These are phyloP conservation scores for Argyresthia albistria DNA, from an alignment of 2,888 invertebrate genomes.

Conservation along the genomic window DNA sequence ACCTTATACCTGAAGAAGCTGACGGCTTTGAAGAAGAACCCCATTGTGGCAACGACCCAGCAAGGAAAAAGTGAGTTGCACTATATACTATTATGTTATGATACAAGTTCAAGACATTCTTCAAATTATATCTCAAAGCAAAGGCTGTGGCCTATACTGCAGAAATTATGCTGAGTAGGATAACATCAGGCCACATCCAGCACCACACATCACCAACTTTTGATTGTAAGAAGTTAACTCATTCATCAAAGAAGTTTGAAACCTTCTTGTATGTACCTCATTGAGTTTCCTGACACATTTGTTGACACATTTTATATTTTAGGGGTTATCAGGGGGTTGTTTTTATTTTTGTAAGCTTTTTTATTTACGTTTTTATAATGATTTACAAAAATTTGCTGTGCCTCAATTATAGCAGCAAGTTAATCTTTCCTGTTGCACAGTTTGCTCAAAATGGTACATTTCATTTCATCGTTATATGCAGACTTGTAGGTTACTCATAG, in stretches of 20 bases:
- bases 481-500: no score
- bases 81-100: no score
- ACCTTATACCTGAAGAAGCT: slow-evolving; percentile 83
- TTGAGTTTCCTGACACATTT: neutral
- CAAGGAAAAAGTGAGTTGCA: slow-evolving; percentile 32
- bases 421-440: neutral
- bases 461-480: neutral
- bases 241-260: no score
- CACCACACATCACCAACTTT: no score
- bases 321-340: neutral
- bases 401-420: neutral
- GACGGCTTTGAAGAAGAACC: slow-evolving; percentile 66
- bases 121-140: no score
- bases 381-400: slow-evolving; percentile 1
- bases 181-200: no score
- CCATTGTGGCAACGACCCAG: slow-evolving; percentile 22
- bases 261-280: no score
- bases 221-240: no score
- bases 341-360: neutral
- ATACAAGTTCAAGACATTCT: no score
- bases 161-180: no score
- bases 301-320: neutral
- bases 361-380: slow-evolving; percentile 1
- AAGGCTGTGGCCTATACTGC: no score
- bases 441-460: neutral